phyloP scores from a whole-genome alignment of 1,140 invertebrate species.

The Leptinotarsa defecta region DNA sequence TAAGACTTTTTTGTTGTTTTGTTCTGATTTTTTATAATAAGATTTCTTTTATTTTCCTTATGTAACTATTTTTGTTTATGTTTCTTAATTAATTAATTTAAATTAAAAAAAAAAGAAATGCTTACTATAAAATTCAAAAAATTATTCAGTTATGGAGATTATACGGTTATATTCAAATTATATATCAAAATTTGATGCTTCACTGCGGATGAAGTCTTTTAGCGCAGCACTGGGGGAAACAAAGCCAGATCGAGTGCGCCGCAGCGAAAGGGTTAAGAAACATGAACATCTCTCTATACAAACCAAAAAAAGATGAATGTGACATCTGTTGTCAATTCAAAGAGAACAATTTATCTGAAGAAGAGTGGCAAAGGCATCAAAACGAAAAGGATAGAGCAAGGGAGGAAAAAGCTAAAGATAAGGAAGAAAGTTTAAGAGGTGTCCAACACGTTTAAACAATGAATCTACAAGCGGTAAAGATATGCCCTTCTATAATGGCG shows the following conservation, averaged over 20 bases:
- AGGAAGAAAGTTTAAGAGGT: constrained; percentile 30
- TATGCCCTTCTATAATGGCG: constrained; percentile 51
- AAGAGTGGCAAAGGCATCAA: constrained; percentile 39
- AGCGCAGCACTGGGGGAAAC: no score
- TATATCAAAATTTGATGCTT: no score
- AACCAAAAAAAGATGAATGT: constrained; percentile 54
- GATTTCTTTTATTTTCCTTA: no score
- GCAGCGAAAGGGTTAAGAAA: constrained; percentile 32
- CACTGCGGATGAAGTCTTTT: no score
- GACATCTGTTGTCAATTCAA: constrained; percentile 46
- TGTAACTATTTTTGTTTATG: no score
- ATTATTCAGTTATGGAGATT: no score
- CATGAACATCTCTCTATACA: constrained; percentile 1
- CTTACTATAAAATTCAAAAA: no score
- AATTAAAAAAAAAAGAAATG: no score
- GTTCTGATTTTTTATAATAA: no score
- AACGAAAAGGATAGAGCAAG: constrained; percentile 38
- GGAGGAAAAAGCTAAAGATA: constrained; percentile 43
- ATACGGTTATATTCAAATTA: no score
- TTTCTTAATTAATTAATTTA: no score
- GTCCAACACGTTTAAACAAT: constrained; percentile 40
- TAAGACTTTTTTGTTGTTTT: no score
- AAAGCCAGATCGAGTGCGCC: background rate
- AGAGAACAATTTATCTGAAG: constrained; percentile 10
- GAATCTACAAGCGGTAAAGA: constrained; percentile 54